Evolutionary conservation across 2,888 invertebrate genomes (phyloP).

Genomic region (Notodonta dromedarius): DNA sequence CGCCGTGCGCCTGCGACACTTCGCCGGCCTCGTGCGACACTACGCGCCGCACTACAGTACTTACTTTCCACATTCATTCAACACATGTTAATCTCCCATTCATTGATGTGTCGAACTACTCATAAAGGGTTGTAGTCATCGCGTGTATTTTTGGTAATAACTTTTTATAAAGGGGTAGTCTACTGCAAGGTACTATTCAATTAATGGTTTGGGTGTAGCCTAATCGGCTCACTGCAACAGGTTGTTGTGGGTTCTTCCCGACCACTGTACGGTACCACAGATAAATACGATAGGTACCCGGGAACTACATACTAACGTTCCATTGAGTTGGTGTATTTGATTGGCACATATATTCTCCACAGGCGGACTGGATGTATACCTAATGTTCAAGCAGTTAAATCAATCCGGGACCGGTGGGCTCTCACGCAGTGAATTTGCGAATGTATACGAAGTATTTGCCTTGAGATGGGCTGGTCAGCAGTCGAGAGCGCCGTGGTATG

Average conservation of each 20-base stretch:
- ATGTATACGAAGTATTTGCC: constrained; percentile 86
- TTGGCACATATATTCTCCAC: constrained; percentile 12
- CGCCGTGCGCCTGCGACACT: constrained; percentile 88
- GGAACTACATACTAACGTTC: no score
- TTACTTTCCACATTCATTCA: background rate
- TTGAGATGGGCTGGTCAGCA: constrained; percentile 90
- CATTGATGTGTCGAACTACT: no score
- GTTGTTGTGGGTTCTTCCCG: no score
- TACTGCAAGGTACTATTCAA: no score
- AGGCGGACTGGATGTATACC: constrained; percentile 89
- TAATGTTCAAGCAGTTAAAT: constrained; percentile 93
- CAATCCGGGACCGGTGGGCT: constrained; percentile 86
- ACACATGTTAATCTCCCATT: background rate
- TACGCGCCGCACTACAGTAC: constrained; percentile 88
- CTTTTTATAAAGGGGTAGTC: no score
- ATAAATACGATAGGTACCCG: no score
- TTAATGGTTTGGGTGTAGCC: no score
- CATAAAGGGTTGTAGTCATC: no score
- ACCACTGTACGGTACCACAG: no score
- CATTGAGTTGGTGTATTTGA: no score
- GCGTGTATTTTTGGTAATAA: no score
- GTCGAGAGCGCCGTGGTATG: constrained; percentile 89
- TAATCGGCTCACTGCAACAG: no score
- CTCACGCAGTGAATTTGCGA: constrained; percentile 88
- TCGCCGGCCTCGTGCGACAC: constrained; percentile 91